A percentile compares a stretch with the other conserved stretches of the same genome.
Conservation (phyloP, 2,113 vertebrate genomes). For the Dipodomys ordii region DNA sequence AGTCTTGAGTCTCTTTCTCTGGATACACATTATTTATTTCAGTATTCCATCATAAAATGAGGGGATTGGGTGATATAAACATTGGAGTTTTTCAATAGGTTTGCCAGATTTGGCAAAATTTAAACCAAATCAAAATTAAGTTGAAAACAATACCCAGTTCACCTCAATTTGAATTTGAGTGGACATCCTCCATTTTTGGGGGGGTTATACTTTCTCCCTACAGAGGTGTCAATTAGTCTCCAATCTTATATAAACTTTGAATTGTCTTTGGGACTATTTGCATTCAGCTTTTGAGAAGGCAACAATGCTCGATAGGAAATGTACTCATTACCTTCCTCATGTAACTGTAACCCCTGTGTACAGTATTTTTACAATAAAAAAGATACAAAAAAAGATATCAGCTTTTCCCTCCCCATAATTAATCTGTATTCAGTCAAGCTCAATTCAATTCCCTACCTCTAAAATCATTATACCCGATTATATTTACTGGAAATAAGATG, state of each 20-base stretch:
- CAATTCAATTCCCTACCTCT: constrained; percentile 17
- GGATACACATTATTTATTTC: background rate
- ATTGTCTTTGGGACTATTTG: background rate
- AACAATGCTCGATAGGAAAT: too few species aligned
- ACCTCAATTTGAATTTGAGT: background rate
- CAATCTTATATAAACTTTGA: background rate
- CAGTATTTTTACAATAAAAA: too few species aligned
- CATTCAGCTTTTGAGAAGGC: background rate
- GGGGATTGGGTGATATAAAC: background rate
- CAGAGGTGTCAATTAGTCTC: background rate
- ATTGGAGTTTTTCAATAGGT: background rate
- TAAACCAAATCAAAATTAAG: background rate
- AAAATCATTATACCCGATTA: background rate
- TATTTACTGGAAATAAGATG: background rate
- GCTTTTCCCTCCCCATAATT: constrained; percentile 2
- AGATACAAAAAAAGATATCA: background rate
- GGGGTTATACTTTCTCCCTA: background rate
- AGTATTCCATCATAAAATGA: constrained; percentile 18
- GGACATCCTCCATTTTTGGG: background rate
- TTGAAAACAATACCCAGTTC: background rate
- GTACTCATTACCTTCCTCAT: too few species aligned
- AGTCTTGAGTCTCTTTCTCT: background rate
- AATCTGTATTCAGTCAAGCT: background rate
- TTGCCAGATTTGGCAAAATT: constrained; percentile 8
- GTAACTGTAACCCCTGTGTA: too few species aligned